phyloP scores from a whole-genome alignment of 2,888 invertebrate species.

The Andrena camellia region DNA sequence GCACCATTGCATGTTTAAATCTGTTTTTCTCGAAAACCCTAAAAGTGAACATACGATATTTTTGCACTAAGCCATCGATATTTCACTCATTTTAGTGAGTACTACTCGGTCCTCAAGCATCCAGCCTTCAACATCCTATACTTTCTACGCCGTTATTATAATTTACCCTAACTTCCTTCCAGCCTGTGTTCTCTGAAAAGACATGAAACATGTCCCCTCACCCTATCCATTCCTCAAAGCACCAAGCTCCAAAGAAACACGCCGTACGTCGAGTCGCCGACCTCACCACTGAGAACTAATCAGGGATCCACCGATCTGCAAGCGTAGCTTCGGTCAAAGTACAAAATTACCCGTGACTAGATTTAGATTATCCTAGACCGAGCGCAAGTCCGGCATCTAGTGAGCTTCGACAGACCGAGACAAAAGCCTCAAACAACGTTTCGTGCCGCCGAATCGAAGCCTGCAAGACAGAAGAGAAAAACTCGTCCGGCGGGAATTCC shows the following conservation, averaged over 20 bases:
- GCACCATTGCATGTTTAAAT: no score
- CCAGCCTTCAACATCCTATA: no score
- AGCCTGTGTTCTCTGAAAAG: neutral
- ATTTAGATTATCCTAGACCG: constrained; percentile 10
- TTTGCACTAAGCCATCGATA: neutral
- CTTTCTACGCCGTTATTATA: no score
- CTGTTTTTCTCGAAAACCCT: no score
- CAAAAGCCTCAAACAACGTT: neutral
- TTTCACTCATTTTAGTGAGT: neutral
- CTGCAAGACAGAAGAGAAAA: neutral
- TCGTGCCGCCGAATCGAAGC: neutral
- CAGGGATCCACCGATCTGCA: constrained; percentile 33
- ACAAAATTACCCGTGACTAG: constrained; percentile 66
- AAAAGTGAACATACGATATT: neutral
- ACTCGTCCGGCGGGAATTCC: neutral
- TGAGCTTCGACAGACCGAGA: neutral
- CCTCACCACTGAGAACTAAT: constrained; percentile 15
- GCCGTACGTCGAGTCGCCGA: constrained; percentile 57
- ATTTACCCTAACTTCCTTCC: no score
- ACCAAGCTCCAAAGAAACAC: constrained; percentile 1
- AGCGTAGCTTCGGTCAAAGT: constrained; percentile 57
- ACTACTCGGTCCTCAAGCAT: neutral
- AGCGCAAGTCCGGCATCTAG: neutral
- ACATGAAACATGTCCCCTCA: neutral
- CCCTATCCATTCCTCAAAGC: no score